Base-by-base conservation (phyloP, 1,140 invertebrate genomes). In the Drosophila parabipectinata region DNA sequence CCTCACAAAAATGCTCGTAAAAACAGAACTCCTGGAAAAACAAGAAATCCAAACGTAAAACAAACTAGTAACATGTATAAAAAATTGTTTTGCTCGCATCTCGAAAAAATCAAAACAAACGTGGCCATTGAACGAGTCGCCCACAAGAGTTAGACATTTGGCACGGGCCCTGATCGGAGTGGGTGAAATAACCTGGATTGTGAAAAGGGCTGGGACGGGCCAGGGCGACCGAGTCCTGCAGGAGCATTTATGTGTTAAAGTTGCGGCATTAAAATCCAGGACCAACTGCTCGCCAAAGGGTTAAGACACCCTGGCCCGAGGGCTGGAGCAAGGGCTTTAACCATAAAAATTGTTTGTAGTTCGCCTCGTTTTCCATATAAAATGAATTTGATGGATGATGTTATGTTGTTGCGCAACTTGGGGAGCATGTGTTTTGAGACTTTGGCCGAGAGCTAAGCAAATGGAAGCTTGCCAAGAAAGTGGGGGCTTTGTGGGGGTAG, bases 301-400 rank as follows among this genome's bases (percentile, higher is more conserved):
- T 87, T 87, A 87, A 75, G 59, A 28, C 41, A 37, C 48, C 57
- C 32, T 41, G 39, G 39, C 15, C 37, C 41, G 14, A 34, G 45
- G 18, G 10, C 50, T 51, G 55, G 59, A 57, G 21, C 47, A 32
- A 30, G 10, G 77, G 50, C 55, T 75, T 83, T 82, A 82, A 50
- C 59, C 79, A 82, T 82, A 82, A 82, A 82, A 83, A 69, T 69
- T 57, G 72, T 74, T 67, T 78, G 82, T 61, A 68, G 59, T 63
- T 77, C 60, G 71, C 62, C 74, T 78, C 69, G 78, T 75, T 75
- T 69, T 85, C 83, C 81, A 88, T 88, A 82, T 82, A 87, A 87
- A 87, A 88, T 63, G 83, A 69, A 78, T 87, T 88, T 87, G 82
- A 87, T 87, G 82, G 78, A 87, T 87, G 82, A 88, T 88, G 83